A percentile compares a stretch with the other conserved stretches of the same genome.
Conservation (phyloP, 2,113 vertebrate species). For the Takifugu bimaculatus region DNA sequence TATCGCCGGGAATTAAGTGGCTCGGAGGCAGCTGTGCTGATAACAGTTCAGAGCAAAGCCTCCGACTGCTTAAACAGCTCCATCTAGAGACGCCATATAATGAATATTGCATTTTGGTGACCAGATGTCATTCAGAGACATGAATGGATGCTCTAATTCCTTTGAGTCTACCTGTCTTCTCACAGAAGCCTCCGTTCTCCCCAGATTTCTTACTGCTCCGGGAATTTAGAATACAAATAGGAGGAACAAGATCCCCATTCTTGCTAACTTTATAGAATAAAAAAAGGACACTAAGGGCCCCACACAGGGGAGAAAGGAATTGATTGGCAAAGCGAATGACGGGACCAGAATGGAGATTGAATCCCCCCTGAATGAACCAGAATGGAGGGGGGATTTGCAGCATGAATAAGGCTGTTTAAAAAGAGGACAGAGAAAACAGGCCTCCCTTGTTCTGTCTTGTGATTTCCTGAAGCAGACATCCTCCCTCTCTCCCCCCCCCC, state of each 20-base stretch:
- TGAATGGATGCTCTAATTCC: slow-evolving; percentile 37
- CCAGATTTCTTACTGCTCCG: slow-evolving; percentile 44
- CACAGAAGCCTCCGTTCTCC: slow-evolving; percentile 41
- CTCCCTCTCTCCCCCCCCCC: slow-evolving; percentile 59
- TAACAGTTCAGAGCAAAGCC: slow-evolving; percentile 38
- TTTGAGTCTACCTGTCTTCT: slow-evolving; percentile 53
- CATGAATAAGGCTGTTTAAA: slow-evolving; percentile 73
- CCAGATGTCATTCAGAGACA: slow-evolving; percentile 27
- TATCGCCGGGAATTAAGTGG: slow-evolving; percentile 42
- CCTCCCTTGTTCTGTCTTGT: slow-evolving; percentile 65
- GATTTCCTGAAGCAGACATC: slow-evolving; percentile 70
- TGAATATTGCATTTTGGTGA: slow-evolving; percentile 39
- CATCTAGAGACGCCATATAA: slow-evolving; percentile 25
- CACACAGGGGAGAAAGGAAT: slow-evolving; percentile 57
- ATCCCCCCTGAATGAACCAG: slow-evolving; percentile 68
- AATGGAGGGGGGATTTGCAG: slow-evolving; percentile 64
- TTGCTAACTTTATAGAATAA: slow-evolving; percentile 69
- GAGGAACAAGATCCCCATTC: slow-evolving; percentile 67
- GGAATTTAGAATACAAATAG: slow-evolving; percentile 71
- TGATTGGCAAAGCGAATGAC: slow-evolving; percentile 62
- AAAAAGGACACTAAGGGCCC: slow-evolving; percentile 60
- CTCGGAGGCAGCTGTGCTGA: slow-evolving; percentile 36
- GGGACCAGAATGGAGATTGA: slow-evolving; percentile 71
- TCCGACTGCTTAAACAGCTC: slow-evolving; percentile 23
- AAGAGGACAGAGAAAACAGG: slow-evolving; percentile 66